Conservation (phyloP, 2,113 vertebrate genomes). For the Andinoacara biseriatus region DNA sequence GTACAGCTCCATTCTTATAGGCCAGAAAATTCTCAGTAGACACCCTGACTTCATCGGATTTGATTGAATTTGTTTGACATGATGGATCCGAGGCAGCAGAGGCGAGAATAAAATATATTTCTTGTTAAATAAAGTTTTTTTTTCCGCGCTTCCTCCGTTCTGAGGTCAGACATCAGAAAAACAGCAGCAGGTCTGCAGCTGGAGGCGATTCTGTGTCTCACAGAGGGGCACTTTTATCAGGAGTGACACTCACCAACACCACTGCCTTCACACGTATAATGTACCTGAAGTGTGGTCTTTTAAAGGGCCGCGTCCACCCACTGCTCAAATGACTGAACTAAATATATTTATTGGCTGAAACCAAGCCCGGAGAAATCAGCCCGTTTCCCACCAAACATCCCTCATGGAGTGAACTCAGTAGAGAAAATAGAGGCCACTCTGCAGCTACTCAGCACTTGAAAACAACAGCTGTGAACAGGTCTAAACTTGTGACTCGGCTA, state of each 20-base stretch:
- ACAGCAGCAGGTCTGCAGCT: background rate
- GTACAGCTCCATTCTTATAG: constrained; percentile 6
- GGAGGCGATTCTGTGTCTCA: background rate
- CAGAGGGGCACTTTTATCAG: constrained; percentile 31
- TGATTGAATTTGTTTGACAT: background rate
- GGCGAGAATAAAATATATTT: background rate
- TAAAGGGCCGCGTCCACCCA: background rate
- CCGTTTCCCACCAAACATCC: background rate
- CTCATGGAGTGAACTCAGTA: background rate
- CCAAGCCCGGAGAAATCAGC: background rate
- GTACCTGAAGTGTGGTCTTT: constrained; percentile 34
- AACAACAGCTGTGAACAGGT: background rate
- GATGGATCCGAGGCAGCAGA: background rate
- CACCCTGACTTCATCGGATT: background rate
- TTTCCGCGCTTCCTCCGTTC: background rate
- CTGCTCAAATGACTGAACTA: constrained; percentile 8
- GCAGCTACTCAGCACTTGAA: background rate
- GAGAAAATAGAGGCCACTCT: background rate
- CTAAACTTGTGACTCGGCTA: background rate
- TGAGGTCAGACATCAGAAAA: background rate
- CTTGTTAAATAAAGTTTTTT: rapidly evolving
- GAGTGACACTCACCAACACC: constrained; percentile 19
- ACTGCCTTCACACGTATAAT: constrained; percentile 11
- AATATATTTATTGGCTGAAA: constrained; percentile 14
- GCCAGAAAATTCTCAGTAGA: background rate